Percentiles rank a stretch among this genome's conserved stretches.
phyloP scores from a whole-genome alignment of 1,140 invertebrate species.

The Achroia grisella region DNA sequence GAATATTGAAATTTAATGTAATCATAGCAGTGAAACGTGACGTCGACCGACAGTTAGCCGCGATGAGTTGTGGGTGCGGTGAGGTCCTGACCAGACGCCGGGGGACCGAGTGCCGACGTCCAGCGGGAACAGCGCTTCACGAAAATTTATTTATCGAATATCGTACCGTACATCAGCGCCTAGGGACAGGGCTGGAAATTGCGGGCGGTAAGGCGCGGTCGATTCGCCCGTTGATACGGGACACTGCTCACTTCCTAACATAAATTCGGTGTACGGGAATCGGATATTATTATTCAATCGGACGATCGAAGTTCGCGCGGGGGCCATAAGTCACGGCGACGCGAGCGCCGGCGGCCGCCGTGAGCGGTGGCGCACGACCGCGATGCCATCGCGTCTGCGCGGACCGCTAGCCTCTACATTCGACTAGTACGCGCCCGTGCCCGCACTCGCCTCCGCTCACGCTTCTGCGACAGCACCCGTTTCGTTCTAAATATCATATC shows the following conservation, averaged over 20 bases:
- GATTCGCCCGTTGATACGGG: constrained; percentile 55
- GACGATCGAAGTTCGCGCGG: constrained; percentile 62
- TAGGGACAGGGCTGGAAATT: constrained; percentile 44
- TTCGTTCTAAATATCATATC: too few relatives aligned
- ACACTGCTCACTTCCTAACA: constrained; percentile 66
- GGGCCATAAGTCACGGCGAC: constrained; percentile 68
- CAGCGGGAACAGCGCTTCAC: constrained; percentile 30
- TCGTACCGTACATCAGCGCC: constrained; percentile 39
- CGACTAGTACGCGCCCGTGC: constrained; percentile 9
- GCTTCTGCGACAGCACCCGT: too few relatives aligned
- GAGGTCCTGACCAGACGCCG: constrained; percentile 9
- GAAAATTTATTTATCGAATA: constrained; percentile 60
- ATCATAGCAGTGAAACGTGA: constrained; percentile 37
- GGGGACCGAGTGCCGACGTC: constrained; percentile 35
- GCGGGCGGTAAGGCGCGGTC: constrained; percentile 35
- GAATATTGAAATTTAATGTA: constrained; percentile 33
- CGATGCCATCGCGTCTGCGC: constrained; percentile 51
- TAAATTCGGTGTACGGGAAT: constrained; percentile 69
- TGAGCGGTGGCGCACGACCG: constrained; percentile 64
- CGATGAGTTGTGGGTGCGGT: constrained; percentile 31
- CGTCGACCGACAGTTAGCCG: constrained; percentile 38
- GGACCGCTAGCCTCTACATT: constrained; percentile 23
- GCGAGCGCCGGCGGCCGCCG: constrained; percentile 62
- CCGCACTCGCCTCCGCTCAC: constrained; percentile 9
- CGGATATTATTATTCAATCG: constrained; percentile 72